Percentiles rank a stretch among this genome's conserved stretches.
Conservation (phyloP, 2,113 vertebrate genomes). For the Leucoraja erinaceus region DNA sequence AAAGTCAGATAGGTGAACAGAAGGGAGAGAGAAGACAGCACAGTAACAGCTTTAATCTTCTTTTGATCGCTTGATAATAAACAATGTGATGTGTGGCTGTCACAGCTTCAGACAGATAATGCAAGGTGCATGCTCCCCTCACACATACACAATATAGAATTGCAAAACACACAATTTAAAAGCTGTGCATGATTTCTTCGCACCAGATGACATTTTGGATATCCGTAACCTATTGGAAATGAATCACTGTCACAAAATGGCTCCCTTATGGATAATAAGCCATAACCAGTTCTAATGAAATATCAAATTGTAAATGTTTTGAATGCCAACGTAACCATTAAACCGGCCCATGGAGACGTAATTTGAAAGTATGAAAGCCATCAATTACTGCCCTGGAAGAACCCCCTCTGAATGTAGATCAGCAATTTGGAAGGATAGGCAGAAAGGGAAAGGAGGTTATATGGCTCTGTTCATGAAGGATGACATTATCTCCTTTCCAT, state of each 20-base stretch:
- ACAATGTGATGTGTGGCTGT: neutral
- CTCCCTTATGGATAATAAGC: slow-evolving; percentile 15
- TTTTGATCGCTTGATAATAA: neutral
- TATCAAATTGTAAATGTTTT: slow-evolving; percentile 30
- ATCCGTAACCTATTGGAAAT: slow-evolving; percentile 20
- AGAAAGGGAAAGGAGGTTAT: too few species aligned
- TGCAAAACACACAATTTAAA: neutral
- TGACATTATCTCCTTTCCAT: slow-evolving; percentile 50
- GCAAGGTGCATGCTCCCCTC: neutral
- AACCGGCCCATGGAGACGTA: neutral
- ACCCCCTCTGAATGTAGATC: neutral
- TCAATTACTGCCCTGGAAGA: neutral
- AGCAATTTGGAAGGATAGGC: neutral
- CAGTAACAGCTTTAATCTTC: neutral
- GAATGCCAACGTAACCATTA: slow-evolving; percentile 17
- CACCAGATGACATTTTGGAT: slow-evolving; percentile 17
- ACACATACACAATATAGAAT: neutral
- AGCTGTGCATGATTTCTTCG: neutral
- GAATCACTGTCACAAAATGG: slow-evolving; percentile 15
- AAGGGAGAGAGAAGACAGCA: neutral
- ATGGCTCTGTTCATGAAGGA: too few species aligned
- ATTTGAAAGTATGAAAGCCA: slow-evolving; percentile 26
- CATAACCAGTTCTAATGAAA: slow-evolving; percentile 27
- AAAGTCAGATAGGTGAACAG: neutral
- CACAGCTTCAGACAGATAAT: neutral